Base-by-base conservation (phyloP, 2,113 vertebrate species). In the Serinus canaria region DNA sequence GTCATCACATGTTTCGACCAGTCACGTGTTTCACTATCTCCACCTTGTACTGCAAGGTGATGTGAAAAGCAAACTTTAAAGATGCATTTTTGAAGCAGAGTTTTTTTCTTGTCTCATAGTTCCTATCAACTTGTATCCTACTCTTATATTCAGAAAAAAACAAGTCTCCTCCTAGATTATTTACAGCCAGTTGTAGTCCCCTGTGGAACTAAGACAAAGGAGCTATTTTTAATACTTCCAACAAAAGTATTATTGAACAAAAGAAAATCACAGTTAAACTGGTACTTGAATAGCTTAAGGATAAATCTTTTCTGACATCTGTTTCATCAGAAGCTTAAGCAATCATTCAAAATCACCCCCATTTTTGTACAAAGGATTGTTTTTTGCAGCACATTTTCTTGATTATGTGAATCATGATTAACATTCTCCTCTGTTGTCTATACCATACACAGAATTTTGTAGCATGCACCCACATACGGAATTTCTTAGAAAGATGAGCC, bases 401-500 rank as follows among this genome's bases (percentile, higher is more conserved):
- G 27, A 39, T 52, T 31, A 13, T 39, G 13, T 85, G 44, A 85
- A 85, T 78, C 11, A 4, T 73, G 44, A 89, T 91, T 92, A 62
- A 72, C 86, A 95, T 92, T 89, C 55, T 41, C 90, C 53, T 87
- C 41, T 4, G 2, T 74, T 89, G 28, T 86, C 56, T 62, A 7
- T 59, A 67, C n/a, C 46, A 56, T 31, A n/a, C 17, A 68, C 19
- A 53, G 17, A 76, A 17, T 89, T 92, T 72, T 83, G 39, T 68
- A 87, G 62, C 77, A 49, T 1, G 30, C 28, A 94, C 68, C 52
- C 41, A 78, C 47, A 25, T 76, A 74, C 9, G 70, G 27, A 15
- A 55, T 87, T 95, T 96, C 89, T 93, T 86, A 92, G 87, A 97
- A 93, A 94, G 76, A 90, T 47, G 23, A 87, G 39, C 25, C 46